Evolutionary conservation across 2,113 vertebrate species (phyloP).

Genomic region (Atrichornis clamosus): DNA sequence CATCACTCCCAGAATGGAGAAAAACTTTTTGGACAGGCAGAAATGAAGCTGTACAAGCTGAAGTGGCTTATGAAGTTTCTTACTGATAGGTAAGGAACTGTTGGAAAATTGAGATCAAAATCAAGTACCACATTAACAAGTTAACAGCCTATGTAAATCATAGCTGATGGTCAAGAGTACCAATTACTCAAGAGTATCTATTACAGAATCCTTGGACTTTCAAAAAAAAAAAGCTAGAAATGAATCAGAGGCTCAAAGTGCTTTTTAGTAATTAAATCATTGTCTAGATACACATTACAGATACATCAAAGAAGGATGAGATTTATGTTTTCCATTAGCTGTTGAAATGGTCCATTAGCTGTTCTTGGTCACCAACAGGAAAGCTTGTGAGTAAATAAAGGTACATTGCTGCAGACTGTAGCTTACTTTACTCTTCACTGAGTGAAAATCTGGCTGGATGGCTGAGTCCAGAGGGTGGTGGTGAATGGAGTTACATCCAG

Average conservation of each 20-base stretch:
- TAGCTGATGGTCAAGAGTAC: neutral
- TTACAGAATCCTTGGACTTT: neutral
- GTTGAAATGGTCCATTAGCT: neutral
- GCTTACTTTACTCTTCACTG: neutral
- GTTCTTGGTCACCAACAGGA: neutral
- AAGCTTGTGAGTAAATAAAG: constrained; percentile 4
- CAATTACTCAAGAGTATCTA: neutral
- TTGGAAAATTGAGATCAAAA: neutral
- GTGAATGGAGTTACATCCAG: neutral
- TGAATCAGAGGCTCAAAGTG: neutral
- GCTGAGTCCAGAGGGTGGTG: neutral
- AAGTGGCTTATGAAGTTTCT: neutral
- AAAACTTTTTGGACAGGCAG: neutral
- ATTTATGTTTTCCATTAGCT: constrained; percentile 27
- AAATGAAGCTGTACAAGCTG: neutral
- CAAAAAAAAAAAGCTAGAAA: neutral
- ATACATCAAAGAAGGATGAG: neutral
- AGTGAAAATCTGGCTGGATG: neutral
- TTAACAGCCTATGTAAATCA: neutral
- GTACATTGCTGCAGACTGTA: neutral
- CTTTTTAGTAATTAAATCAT: neutral
- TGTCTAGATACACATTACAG: neutral
- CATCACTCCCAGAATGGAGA: neutral
- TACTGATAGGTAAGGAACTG: neutral
- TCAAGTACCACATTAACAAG: neutral